phyloP scores from a whole-genome alignment of 2,888 invertebrate genomes.

The Euzophera pinguis region DNA sequence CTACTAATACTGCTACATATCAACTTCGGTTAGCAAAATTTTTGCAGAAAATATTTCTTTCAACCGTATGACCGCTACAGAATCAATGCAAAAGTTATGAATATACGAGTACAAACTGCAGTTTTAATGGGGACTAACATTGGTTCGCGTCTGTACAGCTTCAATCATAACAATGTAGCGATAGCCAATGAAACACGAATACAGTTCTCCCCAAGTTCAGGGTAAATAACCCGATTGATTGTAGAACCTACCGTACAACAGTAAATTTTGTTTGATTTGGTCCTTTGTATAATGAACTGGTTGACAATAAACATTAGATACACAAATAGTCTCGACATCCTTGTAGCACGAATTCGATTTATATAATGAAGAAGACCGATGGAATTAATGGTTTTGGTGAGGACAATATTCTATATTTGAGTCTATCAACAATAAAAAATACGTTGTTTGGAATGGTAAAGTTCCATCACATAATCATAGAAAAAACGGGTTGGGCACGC shows the following conservation, averaged over 20 bases:
- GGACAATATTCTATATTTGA: too few species aligned
- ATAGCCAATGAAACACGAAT: constrained; percentile 17
- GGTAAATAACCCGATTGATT: constrained; percentile 24
- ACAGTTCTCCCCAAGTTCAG: constrained; percentile 18
- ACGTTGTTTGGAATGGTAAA: too few species aligned
- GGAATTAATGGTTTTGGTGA: too few species aligned
- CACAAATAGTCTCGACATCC: too few species aligned
- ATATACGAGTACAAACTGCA: constrained; percentile 6
- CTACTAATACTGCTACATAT: not conserved
- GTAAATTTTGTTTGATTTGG: constrained; percentile 20
- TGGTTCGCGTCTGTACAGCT: constrained; percentile 18
- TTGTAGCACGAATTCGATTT: too few species aligned
- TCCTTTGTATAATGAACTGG: constrained; percentile 10
- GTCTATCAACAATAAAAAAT: too few species aligned
- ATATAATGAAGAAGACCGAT: too few species aligned
- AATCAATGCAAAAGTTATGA: constrained; percentile 11
- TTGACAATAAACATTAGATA: too few species aligned
- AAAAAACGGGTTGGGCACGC: too few species aligned
- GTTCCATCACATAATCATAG: too few species aligned
- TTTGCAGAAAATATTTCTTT: constrained; percentile 4
- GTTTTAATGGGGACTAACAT: constrained; percentile 9
- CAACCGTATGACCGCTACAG: not conserved
- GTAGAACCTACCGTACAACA: constrained; percentile 16
- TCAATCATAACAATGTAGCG: constrained; percentile 27
- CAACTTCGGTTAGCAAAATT: not conserved